Base-by-base conservation (phyloP, 2,888 invertebrate genomes). In the Ectemnius lituratus region DNA sequence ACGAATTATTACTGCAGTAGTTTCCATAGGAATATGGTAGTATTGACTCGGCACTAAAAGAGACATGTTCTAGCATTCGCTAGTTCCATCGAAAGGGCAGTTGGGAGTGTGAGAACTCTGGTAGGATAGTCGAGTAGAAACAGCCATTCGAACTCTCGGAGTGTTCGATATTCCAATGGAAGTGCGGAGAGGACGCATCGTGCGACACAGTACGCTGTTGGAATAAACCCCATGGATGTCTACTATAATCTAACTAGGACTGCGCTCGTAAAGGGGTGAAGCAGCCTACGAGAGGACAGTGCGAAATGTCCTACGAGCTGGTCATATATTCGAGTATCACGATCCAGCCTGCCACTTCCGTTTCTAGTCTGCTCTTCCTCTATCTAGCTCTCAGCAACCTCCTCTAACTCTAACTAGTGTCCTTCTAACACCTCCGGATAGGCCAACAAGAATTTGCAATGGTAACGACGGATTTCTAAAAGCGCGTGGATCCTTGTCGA, bases 361-460 rank as follows among this genome's bases (percentile, higher is more conserved):
- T 60, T 46, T 23, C 13, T 23, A 66, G 8, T 14, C 23, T 46
- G 46, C 61, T 20, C 46, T 46, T 58, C n/a, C 61, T 20, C 61
- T 18, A 49, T 20, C 61, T 18, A 49, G 20, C 46, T 14, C 59
- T 18, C 28, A 14, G 47, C 73, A 59, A 62, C 49, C 23, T 28
- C 63, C 66, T 66, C 47, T 60, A 58, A 62, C 46, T 57, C 37
- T 37, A 37, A 37, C 37, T 11, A 37, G 37, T 37, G 37, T 37
- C 37, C 37, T 37, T 37, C 52, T 60, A 57, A 49, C 58, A 64
- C 68, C 77, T 77, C 71, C 65, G 68, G 64, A 71, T 67, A 64
- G 65, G 47, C 49, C 71, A 81, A 76, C 76, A 73, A 70, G 82
- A 65, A 81, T 81, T 76, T 77, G 79, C 81, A 76, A 71, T 81